These are phyloP conservation scores for Aricia agestis DNA, from an alignment of 1,140 invertebrate genomes.

Conservation along the genomic window DNA sequence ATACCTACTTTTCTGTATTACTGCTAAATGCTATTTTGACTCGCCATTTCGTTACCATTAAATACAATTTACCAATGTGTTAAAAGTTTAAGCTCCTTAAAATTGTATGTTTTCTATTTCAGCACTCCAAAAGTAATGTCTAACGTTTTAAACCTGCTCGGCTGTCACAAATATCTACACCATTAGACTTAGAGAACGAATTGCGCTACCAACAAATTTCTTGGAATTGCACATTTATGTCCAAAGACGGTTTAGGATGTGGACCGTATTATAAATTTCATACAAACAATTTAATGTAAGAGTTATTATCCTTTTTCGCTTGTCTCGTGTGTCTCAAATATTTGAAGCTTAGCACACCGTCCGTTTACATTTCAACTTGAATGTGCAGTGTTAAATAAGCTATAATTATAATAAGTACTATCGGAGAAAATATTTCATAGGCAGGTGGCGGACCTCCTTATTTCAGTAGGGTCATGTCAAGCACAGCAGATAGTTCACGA, in stretches of 20 bases:
- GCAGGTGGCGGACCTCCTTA: too few species aligned
- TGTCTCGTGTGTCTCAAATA: not conserved
- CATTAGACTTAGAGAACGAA: slow-evolving; percentile 7
- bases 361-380: too few species aligned
- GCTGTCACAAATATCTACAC: slow-evolving; percentile 12
- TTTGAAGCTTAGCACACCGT: not conserved
- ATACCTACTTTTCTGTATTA: too few species aligned
- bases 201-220: slow-evolving; percentile 2
- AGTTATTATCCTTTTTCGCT: not conserved
- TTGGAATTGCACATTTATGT: not conserved
- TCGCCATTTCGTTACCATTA: too few species aligned
- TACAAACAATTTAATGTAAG: not conserved
- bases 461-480: too few species aligned
- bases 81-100: not conserved
- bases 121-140: not conserved
- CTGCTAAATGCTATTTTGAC: too few species aligned
- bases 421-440: too few species aligned
- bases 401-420: too few species aligned
- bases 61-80: too few species aligned
- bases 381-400: too few species aligned
- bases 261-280: slow-evolving; percentile 3
- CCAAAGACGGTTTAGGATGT: not conserved
- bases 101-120: not conserved
- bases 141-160: not conserved
- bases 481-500: too few species aligned